Evolutionary conservation across 2,113 vertebrate species (phyloP).

Genomic region (Sitta europaea): DNA sequence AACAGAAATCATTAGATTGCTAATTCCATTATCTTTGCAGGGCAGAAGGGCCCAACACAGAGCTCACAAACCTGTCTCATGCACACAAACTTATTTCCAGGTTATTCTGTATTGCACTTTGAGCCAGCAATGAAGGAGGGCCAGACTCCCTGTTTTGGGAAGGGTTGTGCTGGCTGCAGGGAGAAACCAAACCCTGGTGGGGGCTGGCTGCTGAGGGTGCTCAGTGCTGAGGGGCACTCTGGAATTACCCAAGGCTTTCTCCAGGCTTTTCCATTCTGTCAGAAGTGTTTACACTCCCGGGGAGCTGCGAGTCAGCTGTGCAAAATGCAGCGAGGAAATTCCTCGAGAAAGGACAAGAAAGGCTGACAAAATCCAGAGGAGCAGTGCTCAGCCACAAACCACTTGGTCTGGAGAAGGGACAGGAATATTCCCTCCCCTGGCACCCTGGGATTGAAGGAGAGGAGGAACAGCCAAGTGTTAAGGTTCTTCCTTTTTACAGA

Average conservation of each 20-base stretch:
- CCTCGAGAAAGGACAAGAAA: conserved; percentile 1
- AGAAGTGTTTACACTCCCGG: conserved; percentile 21
- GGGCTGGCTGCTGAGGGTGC: background rate
- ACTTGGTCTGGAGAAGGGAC: background rate
- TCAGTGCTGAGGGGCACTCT: background rate
- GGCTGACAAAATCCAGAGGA: background rate
- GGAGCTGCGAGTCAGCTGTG: background rate
- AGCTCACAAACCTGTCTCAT: background rate
- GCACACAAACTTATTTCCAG: background rate
- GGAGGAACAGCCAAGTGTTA: background rate
- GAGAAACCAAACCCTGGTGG: background rate
- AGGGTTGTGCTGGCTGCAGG: background rate
- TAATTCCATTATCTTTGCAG: background rate
- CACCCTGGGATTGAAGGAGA: background rate
- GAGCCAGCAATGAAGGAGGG: background rate
- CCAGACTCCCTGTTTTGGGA: background rate
- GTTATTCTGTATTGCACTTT: background rate
- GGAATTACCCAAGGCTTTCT: conserved; percentile 55
- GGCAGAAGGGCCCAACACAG: background rate
- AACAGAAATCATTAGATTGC: background rate
- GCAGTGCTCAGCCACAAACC: background rate
- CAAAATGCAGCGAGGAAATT: conserved; percentile 30
- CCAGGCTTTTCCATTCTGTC: conserved; percentile 41
- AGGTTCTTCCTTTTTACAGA: background rate
- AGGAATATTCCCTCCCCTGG: background rate